Evolutionary conservation across 1,140 invertebrate species (phyloP), one percentile per base, ranked within the genome.

Genomic region (Augochlora pura): DNA sequence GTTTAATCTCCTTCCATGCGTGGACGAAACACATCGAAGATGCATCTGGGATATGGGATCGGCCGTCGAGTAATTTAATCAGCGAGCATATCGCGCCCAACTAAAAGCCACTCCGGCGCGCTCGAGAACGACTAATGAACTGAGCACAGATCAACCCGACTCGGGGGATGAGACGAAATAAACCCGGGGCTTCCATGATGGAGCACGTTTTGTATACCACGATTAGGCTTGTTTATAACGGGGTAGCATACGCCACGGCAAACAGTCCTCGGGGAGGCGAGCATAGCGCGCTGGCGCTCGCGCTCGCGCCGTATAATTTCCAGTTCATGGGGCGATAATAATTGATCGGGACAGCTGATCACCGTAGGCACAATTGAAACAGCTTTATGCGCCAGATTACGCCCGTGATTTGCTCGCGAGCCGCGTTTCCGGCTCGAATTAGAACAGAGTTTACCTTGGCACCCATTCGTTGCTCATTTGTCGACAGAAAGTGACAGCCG

Each of bases 41-140:
- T 85, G 77, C 84, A 84, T 84, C 59, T 54, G 52, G n/a, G 62
- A 49, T 46, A 10, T 59, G 21, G 49, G n/a, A 12, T n/a, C 18
- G 59, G 62, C 62, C 72, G 72, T 80, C 77, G 66, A 73, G 82
- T 85, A 85, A 85, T 85, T 85, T 80, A 84, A 85, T 85, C 83
- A 39, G 49, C 69, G 54, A 63, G 62, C 68, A 64, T 46, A 57
- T 68, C 59, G 42, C 52, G 38, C 12, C 67, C 68, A 77, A 85
- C 83, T 84, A 81, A 84, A 85, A 85, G 83, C 82, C 27, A 60
- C 25, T 57, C 63, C 66, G 49, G 25, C 52, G 49, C 64, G 59
- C 23, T 27, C 27, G 52, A 52, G 64, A 27, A 70, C 69, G 66
- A 62, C 38, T 70, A 85, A 85, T 84, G 78, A 85, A 85, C 72